These are phyloP conservation scores for Echinometra lucunter DNA, from an alignment of 53 echinoderm and acorn worm genomes.

Conservation along the genomic window DNA sequence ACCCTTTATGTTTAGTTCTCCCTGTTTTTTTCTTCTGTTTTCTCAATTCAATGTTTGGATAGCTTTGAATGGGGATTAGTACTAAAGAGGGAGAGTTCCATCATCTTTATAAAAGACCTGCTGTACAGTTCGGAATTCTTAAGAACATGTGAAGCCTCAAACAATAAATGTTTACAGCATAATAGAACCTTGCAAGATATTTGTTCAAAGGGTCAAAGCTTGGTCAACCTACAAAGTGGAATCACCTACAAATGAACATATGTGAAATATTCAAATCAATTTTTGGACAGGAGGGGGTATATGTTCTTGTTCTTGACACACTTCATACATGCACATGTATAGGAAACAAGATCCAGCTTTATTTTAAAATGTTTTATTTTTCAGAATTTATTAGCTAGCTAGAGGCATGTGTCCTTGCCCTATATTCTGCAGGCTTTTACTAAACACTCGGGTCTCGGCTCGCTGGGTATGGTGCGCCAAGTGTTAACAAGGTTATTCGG, in stretches of 20 bases:
- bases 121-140: neutral
- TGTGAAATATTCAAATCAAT: too few relatives aligned
- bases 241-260: neutral
- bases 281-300: too few relatives aligned
- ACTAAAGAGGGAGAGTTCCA: neutral
- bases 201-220: neutral
- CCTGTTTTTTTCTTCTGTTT: neutral
- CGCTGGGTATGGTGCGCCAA: too few relatives aligned
- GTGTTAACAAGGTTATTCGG: too few relatives aligned
- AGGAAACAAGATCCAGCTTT: too few relatives aligned
- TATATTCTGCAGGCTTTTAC: too few relatives aligned
- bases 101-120: neutral
- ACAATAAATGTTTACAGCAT: neutral
- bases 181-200: neutral
- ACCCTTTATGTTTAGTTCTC: neutral
- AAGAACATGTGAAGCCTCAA: neutral
- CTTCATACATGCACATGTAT: too few relatives aligned
- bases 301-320: too few relatives aligned
- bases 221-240: neutral
- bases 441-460: too few relatives aligned
- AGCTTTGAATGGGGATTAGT: neutral
- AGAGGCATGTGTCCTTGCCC: too few relatives aligned
- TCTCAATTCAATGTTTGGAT: slow-evolving; percentile 6
- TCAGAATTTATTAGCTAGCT: too few relatives aligned
- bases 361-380: too few relatives aligned